These are phyloP conservation scores for Cydia amplana DNA, from an alignment of 1,140 invertebrate genomes.

Conservation along the genomic window DNA sequence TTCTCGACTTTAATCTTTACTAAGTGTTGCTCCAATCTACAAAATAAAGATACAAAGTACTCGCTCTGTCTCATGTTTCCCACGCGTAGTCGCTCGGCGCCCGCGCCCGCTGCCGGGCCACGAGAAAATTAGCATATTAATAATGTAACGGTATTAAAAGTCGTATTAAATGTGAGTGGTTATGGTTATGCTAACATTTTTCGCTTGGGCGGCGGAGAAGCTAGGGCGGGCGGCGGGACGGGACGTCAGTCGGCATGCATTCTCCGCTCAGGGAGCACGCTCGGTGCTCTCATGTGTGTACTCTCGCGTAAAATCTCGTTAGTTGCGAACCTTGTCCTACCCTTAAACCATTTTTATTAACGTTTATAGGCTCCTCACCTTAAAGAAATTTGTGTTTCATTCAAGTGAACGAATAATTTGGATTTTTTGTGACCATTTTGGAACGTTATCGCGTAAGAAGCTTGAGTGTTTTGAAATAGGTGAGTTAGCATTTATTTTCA, in stretches of 20 bases:
- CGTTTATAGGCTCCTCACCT: background rate
- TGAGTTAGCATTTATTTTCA: slow-evolving; percentile 23
- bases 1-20: background rate
- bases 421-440: slow-evolving; percentile 6
- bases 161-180: slow-evolving; percentile 39
- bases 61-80: background rate
- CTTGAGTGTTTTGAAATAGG: slow-evolving; percentile 21
- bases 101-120: slow-evolving; percentile 5
- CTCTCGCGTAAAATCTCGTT: background rate
- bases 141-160: slow-evolving; percentile 47
- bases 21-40: background rate
- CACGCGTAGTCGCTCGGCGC: background rate
- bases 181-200: slow-evolving; percentile 51
- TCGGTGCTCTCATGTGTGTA: background rate
- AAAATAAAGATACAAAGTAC: background rate
- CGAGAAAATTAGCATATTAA: slow-evolving; percentile 49
- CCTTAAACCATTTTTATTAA: background rate
- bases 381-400: background rate
- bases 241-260: slow-evolving; percentile 61
- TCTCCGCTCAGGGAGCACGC: slow-evolving; percentile 47
- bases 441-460: slow-evolving; percentile 19
- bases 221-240: slow-evolving; percentile 64
- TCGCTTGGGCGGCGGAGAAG: slow-evolving; percentile 60
- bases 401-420: background rate
- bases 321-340: slow-evolving; percentile 9